phyloP scores from a whole-genome alignment of 2,113 vertebrate species.

The Dryoscopus gambensis region DNA sequence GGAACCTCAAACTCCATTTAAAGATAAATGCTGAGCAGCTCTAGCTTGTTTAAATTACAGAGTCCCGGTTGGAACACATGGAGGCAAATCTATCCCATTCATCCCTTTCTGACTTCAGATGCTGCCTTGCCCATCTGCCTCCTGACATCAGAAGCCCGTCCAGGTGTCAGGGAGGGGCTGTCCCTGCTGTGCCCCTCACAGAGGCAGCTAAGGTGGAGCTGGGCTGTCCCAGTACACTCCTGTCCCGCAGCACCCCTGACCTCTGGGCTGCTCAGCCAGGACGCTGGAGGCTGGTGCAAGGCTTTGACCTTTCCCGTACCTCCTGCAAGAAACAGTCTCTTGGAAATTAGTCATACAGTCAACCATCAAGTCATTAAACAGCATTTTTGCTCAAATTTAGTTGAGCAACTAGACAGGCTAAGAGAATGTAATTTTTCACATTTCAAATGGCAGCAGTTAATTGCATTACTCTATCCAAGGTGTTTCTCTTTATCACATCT shows the following conservation, averaged over 20 bases:
- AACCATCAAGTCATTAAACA: not conserved
- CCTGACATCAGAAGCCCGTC: not conserved
- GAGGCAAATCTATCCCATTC: not conserved
- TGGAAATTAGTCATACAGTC: not conserved
- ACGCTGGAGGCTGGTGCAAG: not conserved
- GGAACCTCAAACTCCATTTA: not conserved
- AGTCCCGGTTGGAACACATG: not conserved
- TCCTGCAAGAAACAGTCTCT: not conserved
- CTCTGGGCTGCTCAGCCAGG: not conserved
- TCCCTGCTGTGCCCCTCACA: rapidly evolving
- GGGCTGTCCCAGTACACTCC: not conserved
- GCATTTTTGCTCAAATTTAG: not conserved
- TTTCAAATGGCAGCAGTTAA: conserved; percentile 21
- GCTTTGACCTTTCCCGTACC: not conserved
- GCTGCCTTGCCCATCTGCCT: not conserved
- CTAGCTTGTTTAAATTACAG: not conserved
- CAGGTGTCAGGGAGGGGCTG: too few species aligned
- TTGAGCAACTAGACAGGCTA: not conserved
- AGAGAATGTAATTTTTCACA: not conserved
- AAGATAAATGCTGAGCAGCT: conserved; percentile 3
- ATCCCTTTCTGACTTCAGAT: not conserved
- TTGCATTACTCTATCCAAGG: not conserved
- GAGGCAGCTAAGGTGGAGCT: not conserved
- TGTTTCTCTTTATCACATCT: conserved; percentile 2
- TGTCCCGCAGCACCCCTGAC: not conserved